These are phyloP conservation scores for Labeo rohita DNA, from an alignment of 2,113 vertebrate species.

Conservation along the genomic window DNA sequence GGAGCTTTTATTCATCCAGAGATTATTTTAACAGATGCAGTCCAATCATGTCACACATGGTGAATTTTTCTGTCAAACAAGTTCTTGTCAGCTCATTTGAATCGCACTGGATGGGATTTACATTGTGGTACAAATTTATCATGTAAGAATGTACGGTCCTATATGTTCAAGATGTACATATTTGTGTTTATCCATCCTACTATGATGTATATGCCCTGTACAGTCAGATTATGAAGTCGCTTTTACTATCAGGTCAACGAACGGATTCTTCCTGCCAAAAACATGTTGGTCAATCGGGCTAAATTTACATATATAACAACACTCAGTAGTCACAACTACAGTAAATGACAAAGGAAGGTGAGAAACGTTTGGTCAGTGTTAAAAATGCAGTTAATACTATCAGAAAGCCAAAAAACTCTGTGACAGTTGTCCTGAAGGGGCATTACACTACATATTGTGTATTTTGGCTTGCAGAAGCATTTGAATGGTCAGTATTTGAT, in stretches of 20 bases:
- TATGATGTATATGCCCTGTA: constrained; percentile 54
- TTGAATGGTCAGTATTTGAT: constrained; percentile 30
- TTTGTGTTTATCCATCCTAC: constrained; percentile 49
- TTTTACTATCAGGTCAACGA: constrained; percentile 42
- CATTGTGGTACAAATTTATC: constrained; percentile 71
- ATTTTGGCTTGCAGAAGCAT: constrained; percentile 30
- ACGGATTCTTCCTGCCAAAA: background rate
- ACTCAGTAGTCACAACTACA: background rate
- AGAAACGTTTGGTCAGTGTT: background rate
- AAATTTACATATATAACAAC: background rate
- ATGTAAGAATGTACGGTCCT: constrained; percentile 22
- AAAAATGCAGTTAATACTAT: background rate
- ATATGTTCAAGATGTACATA: constrained; percentile 54
- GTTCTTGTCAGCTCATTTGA: constrained; percentile 71
- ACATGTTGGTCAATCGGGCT: background rate
- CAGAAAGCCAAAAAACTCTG: background rate
- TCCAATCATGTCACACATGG: background rate
- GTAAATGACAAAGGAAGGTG: background rate
- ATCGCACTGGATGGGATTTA: constrained; percentile 83
- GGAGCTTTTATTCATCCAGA: constrained; percentile 17
- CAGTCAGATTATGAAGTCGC: constrained; percentile 42
- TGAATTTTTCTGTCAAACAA: constrained; percentile 63
- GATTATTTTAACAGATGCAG: constrained; percentile 29
- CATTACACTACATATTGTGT: constrained; percentile 4
- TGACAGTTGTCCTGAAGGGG: background rate